Base-by-base conservation (phyloP, 2,888 invertebrate species). In the Crossocerus cetratus region DNA sequence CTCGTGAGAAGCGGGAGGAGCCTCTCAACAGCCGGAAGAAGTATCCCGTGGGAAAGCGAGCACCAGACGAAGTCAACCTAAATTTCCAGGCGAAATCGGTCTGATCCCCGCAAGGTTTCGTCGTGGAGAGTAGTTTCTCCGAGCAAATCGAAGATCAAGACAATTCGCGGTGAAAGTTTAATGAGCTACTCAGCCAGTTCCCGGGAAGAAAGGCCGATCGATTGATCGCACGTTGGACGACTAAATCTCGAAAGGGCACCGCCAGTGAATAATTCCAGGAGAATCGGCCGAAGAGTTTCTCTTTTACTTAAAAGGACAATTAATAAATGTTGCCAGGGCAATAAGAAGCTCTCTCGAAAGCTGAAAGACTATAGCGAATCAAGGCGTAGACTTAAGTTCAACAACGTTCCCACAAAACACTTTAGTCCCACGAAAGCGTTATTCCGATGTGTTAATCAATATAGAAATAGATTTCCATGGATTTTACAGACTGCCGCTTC, bases 81-180 rank as follows among this genome's bases (percentile, higher is more conserved):
- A 81, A 81, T 73, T 78, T 66, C 77, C 64, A 70, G 72, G 70
- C 71, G 78, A 75, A 76, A 81, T 79, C 83, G 69, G 74, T 53
- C 83, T 77, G 83, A 78, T 81, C 78, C 71, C 69, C 57, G 65
- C 65, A 69, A 74, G 79, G 76, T 74, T 77, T 43, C 65, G 53
- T 61, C 42, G 53, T 21, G 58, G 49, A 55, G 55, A 62, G 53
- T 74, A 81, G 70, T 32, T 32, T 32, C 32, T 66, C 18, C 54
- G 59, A 56, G 43, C 66, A 65, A 62, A 76, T 66, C 76, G 70
- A 84, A 81, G 82, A 77, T 76, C 75, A 74, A 74, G 84, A 83
- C 80, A 80, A 83, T 82, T 79, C 73, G 32, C 62, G 65, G 57
- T 86, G 74, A 84, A 86, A 84, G 45, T 83, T 86, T 86, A 83